A percentile compares a stretch with the other conserved stretches of the same genome.
Evolutionary conservation across 2,888 invertebrate species (phyloP).

Genomic region (Spicauda simplicius): DNA sequence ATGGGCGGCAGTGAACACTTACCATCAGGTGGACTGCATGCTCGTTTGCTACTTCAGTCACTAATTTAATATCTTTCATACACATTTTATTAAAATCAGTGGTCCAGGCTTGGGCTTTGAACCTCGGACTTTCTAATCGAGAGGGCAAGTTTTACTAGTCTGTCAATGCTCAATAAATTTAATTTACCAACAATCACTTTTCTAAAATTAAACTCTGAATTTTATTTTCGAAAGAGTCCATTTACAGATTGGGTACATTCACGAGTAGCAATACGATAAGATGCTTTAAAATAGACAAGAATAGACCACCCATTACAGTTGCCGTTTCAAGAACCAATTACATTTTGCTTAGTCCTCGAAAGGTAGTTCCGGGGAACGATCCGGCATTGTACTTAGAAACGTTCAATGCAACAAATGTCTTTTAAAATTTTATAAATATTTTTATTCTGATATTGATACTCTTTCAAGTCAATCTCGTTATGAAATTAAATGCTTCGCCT

Average conservation of each 20-base stretch:
- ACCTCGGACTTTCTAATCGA: too few species aligned
- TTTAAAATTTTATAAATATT: constrained; percentile 55
- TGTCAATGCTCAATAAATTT: too few species aligned
- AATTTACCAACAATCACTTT: too few species aligned
- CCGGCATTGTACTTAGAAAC: constrained; percentile 47
- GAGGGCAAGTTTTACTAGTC: too few species aligned
- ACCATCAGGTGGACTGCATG: too few species aligned
- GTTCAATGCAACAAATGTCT: constrained; percentile 53
- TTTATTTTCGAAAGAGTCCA: too few species aligned
- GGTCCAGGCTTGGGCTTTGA: too few species aligned
- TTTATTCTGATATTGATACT: constrained; percentile 43
- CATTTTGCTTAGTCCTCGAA: constrained; percentile 49
- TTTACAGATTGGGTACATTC: constrained; percentile 23
- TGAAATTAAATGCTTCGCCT: constrained; percentile 50
- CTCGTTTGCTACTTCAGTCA: too few species aligned
- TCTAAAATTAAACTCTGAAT: too few species aligned
- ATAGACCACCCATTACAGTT: constrained; percentile 29
- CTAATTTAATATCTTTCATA: too few species aligned
- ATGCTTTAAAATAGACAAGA: constrained; percentile 40
- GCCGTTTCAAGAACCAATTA: constrained; percentile 52
- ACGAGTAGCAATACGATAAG: constrained; percentile 38
- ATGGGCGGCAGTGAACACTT: too few species aligned
- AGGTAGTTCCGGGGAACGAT: constrained; percentile 46
- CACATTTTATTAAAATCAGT: too few species aligned
- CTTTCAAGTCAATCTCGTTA: constrained; percentile 40